Percentiles rank a stretch among this genome's conserved stretches.
These are phyloP conservation scores for Schizopygopsis pylzovi DNA, from an alignment of 2,797 vertebrate species.

Conservation along the genomic window DNA sequence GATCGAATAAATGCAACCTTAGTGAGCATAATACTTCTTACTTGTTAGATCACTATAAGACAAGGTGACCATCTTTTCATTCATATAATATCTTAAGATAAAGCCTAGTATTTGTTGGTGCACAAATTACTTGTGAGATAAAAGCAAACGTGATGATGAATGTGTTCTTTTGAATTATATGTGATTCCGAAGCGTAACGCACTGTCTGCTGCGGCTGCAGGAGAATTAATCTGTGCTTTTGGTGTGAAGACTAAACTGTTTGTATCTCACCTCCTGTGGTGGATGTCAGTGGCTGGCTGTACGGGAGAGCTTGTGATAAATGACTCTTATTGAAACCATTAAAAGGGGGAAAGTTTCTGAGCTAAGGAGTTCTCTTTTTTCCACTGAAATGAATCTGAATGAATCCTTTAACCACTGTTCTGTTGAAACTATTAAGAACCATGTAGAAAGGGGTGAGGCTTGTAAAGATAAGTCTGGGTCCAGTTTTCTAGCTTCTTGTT, in stretches of 20 bases:
- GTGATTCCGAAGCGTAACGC: neutral
- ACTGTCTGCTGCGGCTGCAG: neutral
- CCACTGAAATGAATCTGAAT: conserved; percentile 6
- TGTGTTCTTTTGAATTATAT: neutral
- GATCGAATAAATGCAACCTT: neutral
- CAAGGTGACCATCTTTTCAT: neutral
- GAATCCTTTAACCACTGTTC: neutral
- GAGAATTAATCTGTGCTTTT: conserved; percentile 22
- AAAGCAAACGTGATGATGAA: neutral
- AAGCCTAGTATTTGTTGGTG: neutral
- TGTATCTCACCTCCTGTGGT: conserved; percentile 40
- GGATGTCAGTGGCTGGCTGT: conserved; percentile 35
- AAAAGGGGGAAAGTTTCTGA: neutral
- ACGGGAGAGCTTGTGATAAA: conserved; percentile 37
- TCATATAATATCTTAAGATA: neutral
- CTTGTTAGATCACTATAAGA: neutral
- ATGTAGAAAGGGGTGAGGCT: neutral
- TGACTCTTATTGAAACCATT: conserved; percentile 43
- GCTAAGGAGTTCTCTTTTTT: conserved; percentile 2
- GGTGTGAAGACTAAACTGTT: conserved; percentile 35
- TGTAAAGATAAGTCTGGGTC: neutral
- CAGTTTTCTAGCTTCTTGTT: neutral
- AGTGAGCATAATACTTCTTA: neutral
- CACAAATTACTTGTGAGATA: neutral
- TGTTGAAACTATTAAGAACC: neutral